Evolutionary conservation across 2,888 invertebrate species (phyloP).

Genomic region (Caenorhabditis sp.): DNA sequence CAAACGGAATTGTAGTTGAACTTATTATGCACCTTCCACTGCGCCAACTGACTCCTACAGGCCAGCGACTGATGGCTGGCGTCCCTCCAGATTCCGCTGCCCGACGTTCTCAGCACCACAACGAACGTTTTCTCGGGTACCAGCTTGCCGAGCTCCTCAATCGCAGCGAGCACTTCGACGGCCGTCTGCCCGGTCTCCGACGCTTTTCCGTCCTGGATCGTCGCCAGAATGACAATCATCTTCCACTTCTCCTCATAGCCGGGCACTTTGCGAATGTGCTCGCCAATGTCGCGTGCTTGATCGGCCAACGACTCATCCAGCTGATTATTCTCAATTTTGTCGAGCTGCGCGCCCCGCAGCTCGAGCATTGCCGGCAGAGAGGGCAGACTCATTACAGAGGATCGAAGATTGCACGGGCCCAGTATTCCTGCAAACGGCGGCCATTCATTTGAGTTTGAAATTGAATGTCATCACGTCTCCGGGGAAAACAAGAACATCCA

Average conservation of each 20-base stretch:
- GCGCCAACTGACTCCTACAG: slow-evolving; percentile 60
- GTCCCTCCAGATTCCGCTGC: slow-evolving; percentile 68
- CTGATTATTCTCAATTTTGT: slow-evolving; percentile 54
- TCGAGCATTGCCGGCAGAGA: slow-evolving; percentile 62
- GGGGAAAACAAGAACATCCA: slow-evolving; percentile 18
- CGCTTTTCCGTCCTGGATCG: slow-evolving; percentile 69
- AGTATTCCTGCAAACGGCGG: slow-evolving; percentile 58
- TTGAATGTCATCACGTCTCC: slow-evolving; percentile 6
- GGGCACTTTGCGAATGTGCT: slow-evolving; percentile 46
- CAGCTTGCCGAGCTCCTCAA: slow-evolving; percentile 60
- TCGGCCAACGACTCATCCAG: slow-evolving; percentile 59
- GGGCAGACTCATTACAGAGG: slow-evolving; percentile 55
- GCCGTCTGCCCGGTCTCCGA: slow-evolving; percentile 70
- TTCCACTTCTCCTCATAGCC: slow-evolving; percentile 66
- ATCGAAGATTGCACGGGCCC: slow-evolving; percentile 64
- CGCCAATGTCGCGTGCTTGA: slow-evolving; percentile 61
- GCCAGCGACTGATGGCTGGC: slow-evolving; percentile 62
- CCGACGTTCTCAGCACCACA: slow-evolving; percentile 62
- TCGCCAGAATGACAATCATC: slow-evolving; percentile 65
- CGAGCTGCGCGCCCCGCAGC: slow-evolving; percentile 58
- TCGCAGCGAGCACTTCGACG: slow-evolving; percentile 66
- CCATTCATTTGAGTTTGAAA: background rate
- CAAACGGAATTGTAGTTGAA: slow-evolving; percentile 67
- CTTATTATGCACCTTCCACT: slow-evolving; percentile 66
- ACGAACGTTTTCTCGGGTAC: slow-evolving; percentile 64